These are phyloP conservation scores for Cepphus grylle DNA, from an alignment of 2,113 vertebrate species.

Conservation along the genomic window DNA sequence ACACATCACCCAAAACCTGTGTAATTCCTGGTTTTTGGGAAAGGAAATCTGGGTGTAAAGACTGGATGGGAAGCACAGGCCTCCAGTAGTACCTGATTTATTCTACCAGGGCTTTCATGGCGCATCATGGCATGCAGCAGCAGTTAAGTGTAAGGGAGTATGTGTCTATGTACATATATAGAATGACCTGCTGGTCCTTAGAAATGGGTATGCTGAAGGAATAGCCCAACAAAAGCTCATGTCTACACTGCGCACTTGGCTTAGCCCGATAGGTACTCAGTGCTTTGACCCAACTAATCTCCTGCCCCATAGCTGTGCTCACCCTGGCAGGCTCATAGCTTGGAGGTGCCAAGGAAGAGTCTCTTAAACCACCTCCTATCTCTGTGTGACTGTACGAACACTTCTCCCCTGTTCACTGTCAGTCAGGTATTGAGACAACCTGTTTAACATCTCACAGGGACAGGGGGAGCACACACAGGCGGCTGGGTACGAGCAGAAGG, in stretches of 20 bases:
- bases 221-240: not conserved
- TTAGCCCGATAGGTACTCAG: not conserved
- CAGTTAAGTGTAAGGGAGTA: not conserved
- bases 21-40: not conserved
- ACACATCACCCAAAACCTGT: not conserved
- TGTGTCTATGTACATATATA: not conserved
- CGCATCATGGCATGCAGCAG: not conserved
- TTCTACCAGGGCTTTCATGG: not conserved
- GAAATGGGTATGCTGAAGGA: not conserved
- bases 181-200: not conserved
- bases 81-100: not conserved
- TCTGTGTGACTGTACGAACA: not conserved
- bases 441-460: accelerated
- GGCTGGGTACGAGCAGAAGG: not conserved
- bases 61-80: not conserved
- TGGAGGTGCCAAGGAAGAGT: not conserved
- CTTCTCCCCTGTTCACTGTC: not conserved
- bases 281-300: not conserved
- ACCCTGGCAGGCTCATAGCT: accelerated
- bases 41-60: not conserved
- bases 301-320: not conserved
- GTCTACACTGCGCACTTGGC: not conserved
- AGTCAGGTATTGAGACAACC: not conserved
- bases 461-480: not conserved
- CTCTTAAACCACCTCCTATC: not conserved